These are phyloP conservation scores for Hypocryptadius cinnamomeus DNA, from an alignment of 2,113 vertebrate species.

Conservation along the genomic window DNA sequence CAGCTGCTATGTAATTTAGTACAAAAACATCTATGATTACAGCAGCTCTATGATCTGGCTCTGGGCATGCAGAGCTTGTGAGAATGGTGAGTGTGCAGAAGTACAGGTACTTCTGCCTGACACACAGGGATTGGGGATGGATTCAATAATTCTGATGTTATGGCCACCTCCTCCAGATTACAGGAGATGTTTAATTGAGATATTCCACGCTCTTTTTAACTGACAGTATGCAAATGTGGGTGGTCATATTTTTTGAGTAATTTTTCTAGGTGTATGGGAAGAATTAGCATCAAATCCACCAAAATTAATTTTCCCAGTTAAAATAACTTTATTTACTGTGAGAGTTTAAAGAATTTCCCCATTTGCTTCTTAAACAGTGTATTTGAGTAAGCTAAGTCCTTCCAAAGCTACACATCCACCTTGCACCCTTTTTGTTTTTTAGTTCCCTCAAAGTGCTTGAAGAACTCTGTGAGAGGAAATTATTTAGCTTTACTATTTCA, in stretches of 20 bases:
- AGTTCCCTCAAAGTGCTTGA: not conserved
- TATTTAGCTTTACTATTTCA: not conserved
- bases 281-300: not conserved
- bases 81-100: not conserved
- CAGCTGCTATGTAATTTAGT: not conserved
- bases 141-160: not conserved
- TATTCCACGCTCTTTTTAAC: not conserved
- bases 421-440: accelerated
- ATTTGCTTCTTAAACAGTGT: not conserved
- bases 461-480: not conserved
- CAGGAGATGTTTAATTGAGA: not conserved
- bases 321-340: not conserved
- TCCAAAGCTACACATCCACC: not conserved
- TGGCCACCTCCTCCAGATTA: not conserved
- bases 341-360: not conserved
- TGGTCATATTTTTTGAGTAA: not conserved
- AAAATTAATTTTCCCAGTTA: not conserved
- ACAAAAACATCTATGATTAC: not conserved
- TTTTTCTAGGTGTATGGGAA: not conserved
- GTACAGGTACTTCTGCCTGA: not conserved
- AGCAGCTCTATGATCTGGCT: not conserved
- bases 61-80: not conserved
- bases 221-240: not conserved
- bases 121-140: not conserved
- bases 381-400: not conserved